These are phyloP conservation scores for Ctenomys sociabilis DNA, from an alignment of 2,113 vertebrate genomes.

Conservation along the genomic window DNA sequence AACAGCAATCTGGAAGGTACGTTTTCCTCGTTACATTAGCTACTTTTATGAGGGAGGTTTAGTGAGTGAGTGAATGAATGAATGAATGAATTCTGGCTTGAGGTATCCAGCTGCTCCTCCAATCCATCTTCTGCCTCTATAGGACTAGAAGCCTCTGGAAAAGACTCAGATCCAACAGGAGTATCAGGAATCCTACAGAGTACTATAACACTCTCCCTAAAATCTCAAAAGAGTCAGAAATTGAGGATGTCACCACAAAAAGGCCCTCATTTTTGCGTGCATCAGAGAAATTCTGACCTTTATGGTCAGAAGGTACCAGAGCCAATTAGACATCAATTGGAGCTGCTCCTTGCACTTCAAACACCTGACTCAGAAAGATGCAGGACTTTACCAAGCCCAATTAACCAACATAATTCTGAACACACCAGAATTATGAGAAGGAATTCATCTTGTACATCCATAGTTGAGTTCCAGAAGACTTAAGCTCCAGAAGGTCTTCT, in stretches of 20 bases:
- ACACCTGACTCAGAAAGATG: slow-evolving; percentile 36
- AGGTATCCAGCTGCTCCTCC: neutral
- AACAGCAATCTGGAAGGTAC: neutral
- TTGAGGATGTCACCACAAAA: neutral
- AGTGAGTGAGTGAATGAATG: neutral
- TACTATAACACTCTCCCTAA: neutral
- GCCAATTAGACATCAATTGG: neutral
- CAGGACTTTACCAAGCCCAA: slow-evolving; percentile 34
- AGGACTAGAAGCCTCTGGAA: slow-evolving; percentile 43
- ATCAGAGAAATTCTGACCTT: rapidly evolving
- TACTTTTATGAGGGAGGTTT: neutral
- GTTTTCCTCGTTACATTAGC: neutral
- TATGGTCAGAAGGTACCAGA: slow-evolving; percentile 1
- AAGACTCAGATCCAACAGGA: neutral
- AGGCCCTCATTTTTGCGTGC: rapidly evolving
- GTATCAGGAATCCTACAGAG: neutral
- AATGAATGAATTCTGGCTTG: neutral
- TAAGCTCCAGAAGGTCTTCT: neutral
- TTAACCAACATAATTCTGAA: neutral
- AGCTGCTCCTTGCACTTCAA: slow-evolving; percentile 30
- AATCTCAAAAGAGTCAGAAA: neutral
- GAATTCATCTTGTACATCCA: neutral
- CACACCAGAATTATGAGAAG: neutral
- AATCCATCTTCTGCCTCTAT: slow-evolving; percentile 45
- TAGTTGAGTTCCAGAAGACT: slow-evolving; percentile 25